A percentile compares a stretch with the other conserved stretches of the same genome.
Conservation (phyloP, 1,140 invertebrate species). For the Dendroctonus valens region DNA sequence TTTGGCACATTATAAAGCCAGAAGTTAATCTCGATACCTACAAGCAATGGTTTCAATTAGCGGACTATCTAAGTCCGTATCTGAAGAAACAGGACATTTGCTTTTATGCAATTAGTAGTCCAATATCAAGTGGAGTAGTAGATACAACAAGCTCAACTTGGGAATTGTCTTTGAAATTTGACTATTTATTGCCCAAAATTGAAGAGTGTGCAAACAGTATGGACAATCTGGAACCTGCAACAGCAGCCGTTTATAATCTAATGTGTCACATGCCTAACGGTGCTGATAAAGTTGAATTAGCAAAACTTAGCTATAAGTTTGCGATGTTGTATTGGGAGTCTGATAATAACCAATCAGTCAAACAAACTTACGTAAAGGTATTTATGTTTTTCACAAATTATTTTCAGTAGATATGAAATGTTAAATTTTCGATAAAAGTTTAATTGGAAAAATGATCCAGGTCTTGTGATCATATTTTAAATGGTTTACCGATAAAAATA, state of each 20-base stretch:
- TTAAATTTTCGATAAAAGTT: too few relatives aligned
- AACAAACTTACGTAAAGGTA: too few relatives aligned
- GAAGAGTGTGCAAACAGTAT: slow-evolving; percentile 43
- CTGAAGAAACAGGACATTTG: slow-evolving; percentile 44
- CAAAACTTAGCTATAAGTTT: slow-evolving; percentile 43
- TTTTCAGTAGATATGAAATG: too few relatives aligned
- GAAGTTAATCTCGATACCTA: slow-evolving; percentile 47
- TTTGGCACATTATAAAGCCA: slow-evolving; percentile 45
- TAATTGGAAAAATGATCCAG: too few relatives aligned
- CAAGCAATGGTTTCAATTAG: slow-evolving; percentile 41
- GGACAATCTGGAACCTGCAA: slow-evolving; percentile 39
- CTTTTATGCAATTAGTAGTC: slow-evolving; percentile 41
- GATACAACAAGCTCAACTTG: slow-evolving; percentile 26
- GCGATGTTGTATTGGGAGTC: slow-evolving; percentile 35
- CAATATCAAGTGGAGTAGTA: slow-evolving; percentile 30
- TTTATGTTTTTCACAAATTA: too few relatives aligned
- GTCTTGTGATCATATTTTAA: too few relatives aligned
- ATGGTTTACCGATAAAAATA: too few relatives aligned
- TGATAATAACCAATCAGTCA: not conserved
- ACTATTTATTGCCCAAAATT: slow-evolving; percentile 39
- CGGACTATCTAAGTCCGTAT: slow-evolving; percentile 32
- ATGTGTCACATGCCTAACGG: slow-evolving; percentile 40
- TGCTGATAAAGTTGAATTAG: slow-evolving; percentile 44
- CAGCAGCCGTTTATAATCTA: slow-evolving; percentile 43
- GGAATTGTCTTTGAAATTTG: slow-evolving; percentile 38